These are phyloP conservation scores for Charanyca ferruginea DNA, from an alignment of 2,888 invertebrate species.

Conservation along the genomic window DNA sequence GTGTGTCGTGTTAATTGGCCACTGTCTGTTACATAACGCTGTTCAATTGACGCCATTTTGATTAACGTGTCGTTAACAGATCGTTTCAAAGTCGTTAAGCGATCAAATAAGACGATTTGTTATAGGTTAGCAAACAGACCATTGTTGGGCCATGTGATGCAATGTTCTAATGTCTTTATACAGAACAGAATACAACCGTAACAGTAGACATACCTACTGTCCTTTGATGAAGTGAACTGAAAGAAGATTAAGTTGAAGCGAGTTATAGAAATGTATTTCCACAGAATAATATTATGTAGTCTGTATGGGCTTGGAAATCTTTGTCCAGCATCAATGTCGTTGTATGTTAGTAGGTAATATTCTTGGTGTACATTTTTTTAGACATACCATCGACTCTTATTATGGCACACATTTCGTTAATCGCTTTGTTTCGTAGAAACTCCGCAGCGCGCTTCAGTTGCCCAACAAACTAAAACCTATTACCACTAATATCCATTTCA, in stretches of 20 bases:
- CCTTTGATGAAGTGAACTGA: no score
- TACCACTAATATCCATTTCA: constrained; percentile 34
- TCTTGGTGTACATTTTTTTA: no score
- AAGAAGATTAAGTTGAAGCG: no score
- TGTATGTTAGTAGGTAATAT: no score
- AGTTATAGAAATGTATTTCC: no score
- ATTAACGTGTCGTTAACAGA: constrained; percentile 34
- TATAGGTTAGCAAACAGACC: neutral
- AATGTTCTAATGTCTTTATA: neutral
- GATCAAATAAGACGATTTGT: neutral
- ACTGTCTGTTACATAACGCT: constrained; percentile 35
- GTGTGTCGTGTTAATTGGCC: constrained; percentile 37
- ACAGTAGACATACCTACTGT: no score
- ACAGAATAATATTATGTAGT: no score
- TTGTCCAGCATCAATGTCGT: no score
- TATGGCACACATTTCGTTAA: neutral
- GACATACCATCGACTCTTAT: no score
- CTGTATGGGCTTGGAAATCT: no score
- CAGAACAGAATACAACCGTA: neutral
- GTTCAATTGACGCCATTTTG: constrained; percentile 19
- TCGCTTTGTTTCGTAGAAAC: neutral
- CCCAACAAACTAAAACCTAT: neutral
- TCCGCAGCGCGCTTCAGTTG: constrained; percentile 4
- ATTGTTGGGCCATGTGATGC: no score
- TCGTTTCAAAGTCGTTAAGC: neutral